Base-by-base conservation (phyloP, 1,140 invertebrate species). In the Lamellibrachia luymesi region DNA sequence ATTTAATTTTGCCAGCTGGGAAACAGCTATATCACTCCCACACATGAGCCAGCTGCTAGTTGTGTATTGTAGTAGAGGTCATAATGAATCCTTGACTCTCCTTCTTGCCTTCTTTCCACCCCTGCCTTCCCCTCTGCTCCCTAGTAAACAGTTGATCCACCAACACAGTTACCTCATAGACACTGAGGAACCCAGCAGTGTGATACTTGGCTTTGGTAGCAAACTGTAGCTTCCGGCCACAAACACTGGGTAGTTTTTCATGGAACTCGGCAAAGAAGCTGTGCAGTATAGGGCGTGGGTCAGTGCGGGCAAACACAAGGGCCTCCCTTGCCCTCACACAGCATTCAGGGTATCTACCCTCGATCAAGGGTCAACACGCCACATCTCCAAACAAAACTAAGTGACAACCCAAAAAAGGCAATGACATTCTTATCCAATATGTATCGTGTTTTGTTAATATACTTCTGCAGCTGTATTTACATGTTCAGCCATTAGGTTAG, bases 241-340 rank as follows among this genome's bases (percentile, higher is more conserved):
- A 95, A 4, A 95, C 93, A n/a, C 92, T 93, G 25, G 94, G 93
- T 13, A 95, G 92, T 93, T 94, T 95, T 27, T 13, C 90, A 91
- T 95, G 95, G n/a, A 95, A 50, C 52, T 95, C 95, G 50, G 94
- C 94, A 52, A 95, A 91, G 64, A 95, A 95, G 6, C 93, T 89
- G 49, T 93, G 93, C 17, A 95, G 91, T 50, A 95, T 94, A 22
- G 94, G 94, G 92, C 94, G 94, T 10, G 94, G 94, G 52, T 95
- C 94, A 7, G 94, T 92, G 93, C 95, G 93, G 8, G 94, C 93
- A 80, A 95, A 92, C n/a, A 89, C 90, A 49, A 94, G 94, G n/a
- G 95, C 10, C 1, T 95, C 94, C 25, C 93, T 90, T 51, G 93
- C 38, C 92, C 95, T 91, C 25, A 95, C 90, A 90, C 95, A 95